Conservation (phyloP, 2,797 vertebrate species). For the Acridotheres tristis region DNA sequence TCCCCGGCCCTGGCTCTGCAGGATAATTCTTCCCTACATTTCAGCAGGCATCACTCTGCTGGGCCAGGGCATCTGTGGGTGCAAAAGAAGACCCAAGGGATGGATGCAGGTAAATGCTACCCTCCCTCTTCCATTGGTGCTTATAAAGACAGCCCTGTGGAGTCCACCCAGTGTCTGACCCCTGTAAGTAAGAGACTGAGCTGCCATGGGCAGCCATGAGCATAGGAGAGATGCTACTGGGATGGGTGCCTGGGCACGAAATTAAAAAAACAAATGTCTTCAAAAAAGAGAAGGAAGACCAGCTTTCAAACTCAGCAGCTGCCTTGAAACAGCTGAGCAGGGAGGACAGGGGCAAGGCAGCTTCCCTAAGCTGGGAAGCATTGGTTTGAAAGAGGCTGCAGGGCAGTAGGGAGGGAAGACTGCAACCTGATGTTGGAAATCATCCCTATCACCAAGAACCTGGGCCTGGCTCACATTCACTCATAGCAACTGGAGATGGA, state of each 20-base stretch:
- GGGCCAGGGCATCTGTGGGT: neutral
- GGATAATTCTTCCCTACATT: neutral
- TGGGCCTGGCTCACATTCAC: neutral
- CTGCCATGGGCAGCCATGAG: neutral
- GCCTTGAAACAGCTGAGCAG: neutral
- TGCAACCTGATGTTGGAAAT: neutral
- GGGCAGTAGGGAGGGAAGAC: neutral
- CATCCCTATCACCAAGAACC: neutral
- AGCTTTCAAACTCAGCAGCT: neutral
- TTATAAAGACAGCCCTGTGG: neutral
- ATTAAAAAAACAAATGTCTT: neutral
- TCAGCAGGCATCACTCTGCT: neutral
- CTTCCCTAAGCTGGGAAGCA: neutral
- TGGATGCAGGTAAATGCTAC: neutral
- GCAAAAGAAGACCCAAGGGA: neutral
- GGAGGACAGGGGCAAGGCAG: neutral
- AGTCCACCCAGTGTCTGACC: rapidly evolving
- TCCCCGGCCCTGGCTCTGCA: neutral
- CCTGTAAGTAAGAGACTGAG: neutral
- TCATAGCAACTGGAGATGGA: neutral
- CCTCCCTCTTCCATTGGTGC: neutral
- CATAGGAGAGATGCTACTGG: neutral
- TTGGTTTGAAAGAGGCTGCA: neutral
- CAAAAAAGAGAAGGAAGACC: neutral
- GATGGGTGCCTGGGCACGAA: neutral